A percentile compares a stretch with the other conserved stretches of the same genome.
Evolutionary conservation across 1,140 invertebrate genomes (phyloP).

Genomic region (Dendroctonus ponderosae): DNA sequence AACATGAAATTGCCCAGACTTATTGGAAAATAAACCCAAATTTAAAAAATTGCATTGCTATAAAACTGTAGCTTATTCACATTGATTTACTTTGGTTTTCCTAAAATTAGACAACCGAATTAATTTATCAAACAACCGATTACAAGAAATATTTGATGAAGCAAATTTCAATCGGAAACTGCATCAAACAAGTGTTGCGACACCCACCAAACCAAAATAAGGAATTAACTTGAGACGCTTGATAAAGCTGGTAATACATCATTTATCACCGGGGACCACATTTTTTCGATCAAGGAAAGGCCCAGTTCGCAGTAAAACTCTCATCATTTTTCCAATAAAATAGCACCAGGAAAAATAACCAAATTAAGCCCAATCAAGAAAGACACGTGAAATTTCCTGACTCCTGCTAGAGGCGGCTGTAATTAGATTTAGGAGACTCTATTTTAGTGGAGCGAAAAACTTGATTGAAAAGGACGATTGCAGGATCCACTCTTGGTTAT

Average conservation of each 20-base stretch:
- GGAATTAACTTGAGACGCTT: constrained; percentile 10
- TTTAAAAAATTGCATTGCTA: too few relatives aligned
- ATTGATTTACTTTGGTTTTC: too few relatives aligned
- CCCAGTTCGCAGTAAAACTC: constrained; percentile 8
- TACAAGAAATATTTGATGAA: too few relatives aligned
- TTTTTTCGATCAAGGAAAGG: constrained; percentile 4
- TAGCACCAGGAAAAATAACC: constrained; percentile 23
- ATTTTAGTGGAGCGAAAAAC: constrained; percentile 13
- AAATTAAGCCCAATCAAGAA: constrained; percentile 25
- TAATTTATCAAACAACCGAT: too few relatives aligned
- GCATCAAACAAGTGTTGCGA: too few relatives aligned
- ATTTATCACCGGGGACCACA: constrained; percentile 7
- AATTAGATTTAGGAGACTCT: constrained; percentile 21
- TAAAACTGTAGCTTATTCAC: too few relatives aligned
- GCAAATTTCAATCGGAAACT: too few relatives aligned
- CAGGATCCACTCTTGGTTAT: too few relatives aligned
- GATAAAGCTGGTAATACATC: constrained; percentile 7
- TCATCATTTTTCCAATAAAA: constrained; percentile 30
- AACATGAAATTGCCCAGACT: too few relatives aligned
- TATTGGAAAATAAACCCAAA: too few relatives aligned
- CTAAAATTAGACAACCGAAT: too few relatives aligned
- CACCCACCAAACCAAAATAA: too few relatives aligned
- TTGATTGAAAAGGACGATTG: neutral
- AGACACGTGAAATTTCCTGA: constrained; percentile 25
- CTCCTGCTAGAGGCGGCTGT: constrained; percentile 14